Evolutionary conservation across 2,797 vertebrate species (phyloP).

Genomic region (Salarias fasciatus): DNA sequence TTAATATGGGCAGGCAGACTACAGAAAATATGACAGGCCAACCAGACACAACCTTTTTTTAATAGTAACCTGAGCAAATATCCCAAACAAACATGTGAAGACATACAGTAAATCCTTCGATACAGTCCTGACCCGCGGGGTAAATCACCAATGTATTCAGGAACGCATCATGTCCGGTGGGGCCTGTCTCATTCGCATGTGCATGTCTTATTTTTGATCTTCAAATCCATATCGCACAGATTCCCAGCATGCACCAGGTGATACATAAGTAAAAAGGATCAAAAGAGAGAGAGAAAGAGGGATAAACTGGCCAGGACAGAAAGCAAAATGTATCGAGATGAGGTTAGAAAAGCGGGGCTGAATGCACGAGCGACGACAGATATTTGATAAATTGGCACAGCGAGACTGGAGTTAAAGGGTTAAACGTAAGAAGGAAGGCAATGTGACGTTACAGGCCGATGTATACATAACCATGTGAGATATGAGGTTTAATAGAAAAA

Average conservation of each 20-base stretch:
- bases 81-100: too few species aligned
- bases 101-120: too few species aligned
- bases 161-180: not conserved
- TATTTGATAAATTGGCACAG: not conserved
- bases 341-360: not conserved
- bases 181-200: conserved; percentile 10
- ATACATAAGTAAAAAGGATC: conserved; percentile 4
- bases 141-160: too few species aligned
- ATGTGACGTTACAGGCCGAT: not conserved
- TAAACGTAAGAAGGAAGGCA: not conserved
- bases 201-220: conserved; percentile 1
- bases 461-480: not conserved
- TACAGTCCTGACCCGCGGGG: too few species aligned
- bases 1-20: too few species aligned
- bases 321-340: not conserved
- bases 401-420: not conserved
- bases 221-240: conserved; percentile 3
- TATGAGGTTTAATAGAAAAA: not conserved
- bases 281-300: conserved; percentile 4
- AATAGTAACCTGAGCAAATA: too few species aligned
- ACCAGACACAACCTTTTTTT: too few species aligned
- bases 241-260: not conserved
- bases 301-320: not conserved
- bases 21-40: too few species aligned
- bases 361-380: conserved; percentile 8